Conservation (phyloP, 2,113 vertebrate species). For the Silurus meridionalis region DNA sequence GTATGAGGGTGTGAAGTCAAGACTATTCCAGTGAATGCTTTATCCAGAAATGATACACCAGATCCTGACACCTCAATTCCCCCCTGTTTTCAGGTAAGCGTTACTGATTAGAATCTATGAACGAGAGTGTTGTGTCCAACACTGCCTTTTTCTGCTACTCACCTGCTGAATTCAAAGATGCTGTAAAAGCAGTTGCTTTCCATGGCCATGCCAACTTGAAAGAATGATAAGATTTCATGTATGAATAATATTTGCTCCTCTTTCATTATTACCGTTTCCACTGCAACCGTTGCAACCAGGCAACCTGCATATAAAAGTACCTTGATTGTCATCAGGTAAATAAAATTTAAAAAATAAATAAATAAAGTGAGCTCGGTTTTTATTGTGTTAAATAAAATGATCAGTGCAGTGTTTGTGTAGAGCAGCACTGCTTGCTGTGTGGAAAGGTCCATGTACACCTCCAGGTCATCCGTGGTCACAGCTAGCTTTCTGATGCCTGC, state of each 20-base stretch:
- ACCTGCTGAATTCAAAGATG: background rate
- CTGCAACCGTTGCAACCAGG: background rate
- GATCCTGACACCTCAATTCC: conserved; percentile 51
- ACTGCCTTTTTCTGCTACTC: conserved; percentile 6
- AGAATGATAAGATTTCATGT: conserved; percentile 30
- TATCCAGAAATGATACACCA: conserved; percentile 46
- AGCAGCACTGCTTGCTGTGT: conserved; percentile 54
- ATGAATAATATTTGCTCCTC: conserved; percentile 32
- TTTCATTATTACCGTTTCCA: conserved; percentile 21
- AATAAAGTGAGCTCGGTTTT: conserved; percentile 13
- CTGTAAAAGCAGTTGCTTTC: conserved; percentile 9
- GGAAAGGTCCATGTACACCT: conserved; percentile 61
- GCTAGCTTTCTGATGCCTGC: conserved; percentile 62
- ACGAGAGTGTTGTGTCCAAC: conserved; percentile 36
- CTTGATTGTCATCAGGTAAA: background rate
- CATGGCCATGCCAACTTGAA: conserved; percentile 30
- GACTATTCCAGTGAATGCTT: conserved; percentile 46
- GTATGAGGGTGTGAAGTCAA: conserved; percentile 20
- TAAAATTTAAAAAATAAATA: background rate
- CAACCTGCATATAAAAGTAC: conserved; percentile 8
- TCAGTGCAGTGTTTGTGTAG: conserved; percentile 49
- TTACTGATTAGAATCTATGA: conserved; percentile 50
- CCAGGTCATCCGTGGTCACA: conserved; percentile 58
- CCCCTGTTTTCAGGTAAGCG: conserved; percentile 37
- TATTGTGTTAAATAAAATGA: conserved; percentile 23